Percentiles rank a stretch among this genome's conserved stretches.
phyloP scores from a whole-genome alignment of 2,797 vertebrate genomes.

The Pelodytes ibericus region DNA sequence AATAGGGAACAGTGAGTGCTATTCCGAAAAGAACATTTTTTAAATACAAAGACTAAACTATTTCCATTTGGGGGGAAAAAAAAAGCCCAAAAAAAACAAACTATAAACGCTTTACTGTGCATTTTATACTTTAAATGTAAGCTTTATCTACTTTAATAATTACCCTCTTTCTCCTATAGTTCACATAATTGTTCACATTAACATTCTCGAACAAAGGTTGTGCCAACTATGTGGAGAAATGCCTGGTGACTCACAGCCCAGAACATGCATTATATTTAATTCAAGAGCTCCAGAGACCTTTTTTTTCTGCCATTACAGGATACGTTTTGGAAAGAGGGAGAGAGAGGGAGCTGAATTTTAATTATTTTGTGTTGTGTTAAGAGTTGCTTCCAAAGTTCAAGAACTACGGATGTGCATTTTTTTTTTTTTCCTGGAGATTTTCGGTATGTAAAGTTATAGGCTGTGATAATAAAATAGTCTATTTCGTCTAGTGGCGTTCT shows the following conservation, averaged over 20 bases:
- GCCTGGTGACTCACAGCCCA: constrained; percentile 38
- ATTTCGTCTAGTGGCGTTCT: constrained; percentile 52
- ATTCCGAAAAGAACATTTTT: constrained; percentile 21
- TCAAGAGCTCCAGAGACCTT: constrained; percentile 37
- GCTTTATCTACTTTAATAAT: constrained; percentile 47
- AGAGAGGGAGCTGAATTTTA: constrained; percentile 44
- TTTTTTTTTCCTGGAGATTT: constrained; percentile 35
- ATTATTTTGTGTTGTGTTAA: constrained; percentile 58
- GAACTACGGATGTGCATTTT: constrained; percentile 5
- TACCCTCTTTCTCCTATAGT: constrained; percentile 30
- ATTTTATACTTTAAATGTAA: constrained; percentile 29
- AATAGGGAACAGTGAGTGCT: constrained; percentile 27
- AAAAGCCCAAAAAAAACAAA: constrained; percentile 14
- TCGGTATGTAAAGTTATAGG: constrained; percentile 59
- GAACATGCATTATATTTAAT: constrained; percentile 48
- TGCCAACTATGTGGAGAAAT: constrained; percentile 30
- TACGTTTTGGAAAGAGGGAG: constrained; percentile 8
- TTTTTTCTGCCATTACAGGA: constrained; percentile 30
- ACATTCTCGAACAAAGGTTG: constrained; percentile 37
- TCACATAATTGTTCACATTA: constrained; percentile 51
- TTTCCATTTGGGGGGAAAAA: constrained; percentile 15
- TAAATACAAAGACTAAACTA: constrained; percentile 1
- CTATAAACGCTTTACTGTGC: constrained; percentile 13
- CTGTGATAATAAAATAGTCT: constrained; percentile 57
- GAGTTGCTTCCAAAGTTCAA: constrained; percentile 42